Conservation (phyloP, 2,113 vertebrate genomes). For the Lanius ludovicianus region DNA sequence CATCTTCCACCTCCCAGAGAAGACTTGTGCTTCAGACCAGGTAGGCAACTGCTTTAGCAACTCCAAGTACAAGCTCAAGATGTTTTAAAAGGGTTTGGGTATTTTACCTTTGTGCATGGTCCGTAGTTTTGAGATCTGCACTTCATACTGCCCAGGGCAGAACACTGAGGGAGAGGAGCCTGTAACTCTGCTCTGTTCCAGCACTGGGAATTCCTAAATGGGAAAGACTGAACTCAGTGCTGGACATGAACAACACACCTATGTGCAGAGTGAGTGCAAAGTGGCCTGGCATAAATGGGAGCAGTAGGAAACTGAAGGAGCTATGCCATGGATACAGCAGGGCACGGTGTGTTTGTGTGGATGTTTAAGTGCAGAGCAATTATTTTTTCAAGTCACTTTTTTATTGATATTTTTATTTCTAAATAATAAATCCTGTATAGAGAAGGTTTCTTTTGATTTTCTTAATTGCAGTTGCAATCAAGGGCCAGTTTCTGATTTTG, state of each 20-base stretch:
- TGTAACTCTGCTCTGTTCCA: neutral
- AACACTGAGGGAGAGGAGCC: neutral
- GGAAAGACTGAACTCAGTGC: neutral
- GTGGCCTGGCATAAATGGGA: neutral
- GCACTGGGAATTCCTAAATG: neutral
- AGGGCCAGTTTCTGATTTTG: neutral
- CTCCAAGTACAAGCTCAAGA: neutral
- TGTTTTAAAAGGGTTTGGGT: neutral
- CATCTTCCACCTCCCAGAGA: neutral
- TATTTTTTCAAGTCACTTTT: neutral
- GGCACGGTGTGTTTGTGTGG: neutral
- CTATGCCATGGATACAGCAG: accelerated
- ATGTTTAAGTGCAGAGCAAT: neutral
- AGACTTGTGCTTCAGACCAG: neutral
- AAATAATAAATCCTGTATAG: neutral
- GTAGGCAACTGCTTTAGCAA: neutral
- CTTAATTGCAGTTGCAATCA: neutral
- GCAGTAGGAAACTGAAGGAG: neutral
- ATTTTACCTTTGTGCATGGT: accelerated
- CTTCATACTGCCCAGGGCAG: neutral
- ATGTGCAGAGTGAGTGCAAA: neutral
- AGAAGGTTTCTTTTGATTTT: neutral
- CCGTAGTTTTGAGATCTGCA: neutral
- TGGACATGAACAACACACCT: neutral
- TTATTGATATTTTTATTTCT: neutral